These are phyloP conservation scores for Aleiodes leptofemur DNA, from an alignment of 2,888 invertebrate species.

Conservation along the genomic window DNA sequence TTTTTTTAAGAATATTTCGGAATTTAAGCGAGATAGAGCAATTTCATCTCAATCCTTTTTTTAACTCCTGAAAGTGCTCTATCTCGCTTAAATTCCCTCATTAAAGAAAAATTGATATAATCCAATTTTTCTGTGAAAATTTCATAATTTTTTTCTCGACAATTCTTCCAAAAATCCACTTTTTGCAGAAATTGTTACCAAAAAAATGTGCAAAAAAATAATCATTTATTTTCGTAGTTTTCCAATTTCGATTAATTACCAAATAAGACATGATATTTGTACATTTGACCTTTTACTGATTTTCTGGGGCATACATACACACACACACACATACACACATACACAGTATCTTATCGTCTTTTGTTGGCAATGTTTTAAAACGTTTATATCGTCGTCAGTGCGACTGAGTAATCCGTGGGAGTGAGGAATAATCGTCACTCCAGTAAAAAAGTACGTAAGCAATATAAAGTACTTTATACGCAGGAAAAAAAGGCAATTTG, in stretches of 20 bases:
- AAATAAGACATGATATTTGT: not conserved
- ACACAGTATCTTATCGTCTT: slow-evolving; percentile 47
- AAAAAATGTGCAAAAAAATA: too few relatives aligned
- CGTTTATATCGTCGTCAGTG: slow-evolving; percentile 34
- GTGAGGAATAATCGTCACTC: slow-evolving; percentile 50
- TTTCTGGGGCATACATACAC: slow-evolving; percentile 26
- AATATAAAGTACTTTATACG: slow-evolving; percentile 33
- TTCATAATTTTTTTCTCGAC: too few relatives aligned
- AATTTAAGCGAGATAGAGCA: too few relatives aligned
- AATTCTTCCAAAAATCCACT: too few relatives aligned
- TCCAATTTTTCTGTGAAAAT: too few relatives aligned
- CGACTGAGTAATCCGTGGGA: slow-evolving; percentile 21
- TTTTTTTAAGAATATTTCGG: too few relatives aligned
- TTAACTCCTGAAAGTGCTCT: too few relatives aligned
- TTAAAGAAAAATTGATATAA: too few relatives aligned
- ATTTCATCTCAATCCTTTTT: too few relatives aligned
- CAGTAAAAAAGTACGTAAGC: slow-evolving; percentile 47
- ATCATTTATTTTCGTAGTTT: too few relatives aligned
- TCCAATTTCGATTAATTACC: not conserved
- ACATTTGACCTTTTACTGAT: slow-evolving; percentile 40
- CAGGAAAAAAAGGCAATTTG: not conserved
- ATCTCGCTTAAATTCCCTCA: too few relatives aligned
- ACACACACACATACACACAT: slow-evolving; percentile 24
- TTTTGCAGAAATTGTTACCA: too few relatives aligned
- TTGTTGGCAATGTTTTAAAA: slow-evolving; percentile 37